These are phyloP conservation scores for Labrus mixtus DNA, from an alignment of 2,113 vertebrate species.

Conservation along the genomic window DNA sequence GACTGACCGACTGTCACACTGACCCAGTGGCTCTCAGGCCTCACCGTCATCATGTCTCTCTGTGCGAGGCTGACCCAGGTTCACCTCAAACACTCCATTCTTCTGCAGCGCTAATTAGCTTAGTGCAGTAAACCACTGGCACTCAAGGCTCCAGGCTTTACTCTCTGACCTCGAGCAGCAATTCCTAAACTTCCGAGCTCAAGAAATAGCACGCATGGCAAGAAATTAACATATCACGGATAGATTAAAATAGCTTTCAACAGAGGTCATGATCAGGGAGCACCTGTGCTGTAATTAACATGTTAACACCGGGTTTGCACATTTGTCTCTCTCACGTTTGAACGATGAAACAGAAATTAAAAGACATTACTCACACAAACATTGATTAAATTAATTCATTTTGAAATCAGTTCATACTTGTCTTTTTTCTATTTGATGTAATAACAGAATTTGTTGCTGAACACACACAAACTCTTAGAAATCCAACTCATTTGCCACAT, in stretches of 20 bases:
- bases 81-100: constrained; percentile 41
- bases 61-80: constrained; percentile 8
- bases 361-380: too few species aligned
- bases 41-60: background rate
- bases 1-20: constrained; percentile 58
- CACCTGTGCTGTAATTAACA: background rate
- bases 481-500: too few species aligned
- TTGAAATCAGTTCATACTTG: too few species aligned
- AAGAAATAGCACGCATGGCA: background rate
- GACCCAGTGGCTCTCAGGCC: constrained; percentile 36
- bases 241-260: background rate
- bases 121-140: constrained; percentile 67
- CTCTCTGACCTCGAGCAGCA: constrained; percentile 11
- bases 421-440: too few species aligned
- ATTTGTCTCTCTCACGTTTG: background rate
- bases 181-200: background rate
- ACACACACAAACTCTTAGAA: too few species aligned
- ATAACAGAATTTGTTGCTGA: too few species aligned
- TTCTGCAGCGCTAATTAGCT: constrained; percentile 71
- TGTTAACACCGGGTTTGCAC: background rate
- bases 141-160: constrained; percentile 45
- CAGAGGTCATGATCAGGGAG: too few species aligned
- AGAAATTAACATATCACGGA: background rate
- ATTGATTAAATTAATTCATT: too few species aligned
- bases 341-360: too few species aligned